These are phyloP conservation scores for Ceratosolen fusciceps DNA, from an alignment of 1,140 invertebrate genomes.

Conservation along the genomic window DNA sequence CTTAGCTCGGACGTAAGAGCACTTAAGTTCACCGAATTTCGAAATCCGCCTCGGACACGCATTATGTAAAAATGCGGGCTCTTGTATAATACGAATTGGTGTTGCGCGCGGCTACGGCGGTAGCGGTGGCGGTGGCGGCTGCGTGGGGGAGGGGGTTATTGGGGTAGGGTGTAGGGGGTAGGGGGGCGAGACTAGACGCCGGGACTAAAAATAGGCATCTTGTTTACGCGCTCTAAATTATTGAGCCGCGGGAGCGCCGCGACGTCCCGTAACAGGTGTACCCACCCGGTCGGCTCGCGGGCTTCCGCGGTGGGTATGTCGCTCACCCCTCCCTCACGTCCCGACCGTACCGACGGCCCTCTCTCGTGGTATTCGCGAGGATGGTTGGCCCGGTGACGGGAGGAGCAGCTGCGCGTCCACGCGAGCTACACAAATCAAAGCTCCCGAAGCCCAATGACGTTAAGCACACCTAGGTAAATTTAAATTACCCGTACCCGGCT, in stretches of 20 bases:
- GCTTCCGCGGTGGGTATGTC: slow-evolving; percentile 12
- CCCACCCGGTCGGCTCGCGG: not conserved
- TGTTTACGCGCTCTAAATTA: slow-evolving; percentile 34
- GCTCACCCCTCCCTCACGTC: no score
- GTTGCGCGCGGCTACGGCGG: not conserved
- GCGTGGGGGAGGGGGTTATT: no score
- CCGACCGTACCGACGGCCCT: slow-evolving; percentile 61
- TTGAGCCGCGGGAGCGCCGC: not conserved
- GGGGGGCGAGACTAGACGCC: no score
- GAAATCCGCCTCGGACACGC: not conserved
- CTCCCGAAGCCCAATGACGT: slow-evolving; percentile 63
- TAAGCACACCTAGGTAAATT: slow-evolving; percentile 70
- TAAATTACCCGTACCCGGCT: slow-evolving; percentile 64
- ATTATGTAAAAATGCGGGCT: slow-evolving; percentile 9
- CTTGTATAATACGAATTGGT: not conserved
- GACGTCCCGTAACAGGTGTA: slow-evolving; percentile 59
- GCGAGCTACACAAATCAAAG: slow-evolving; percentile 67
- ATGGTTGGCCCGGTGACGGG: slow-evolving; percentile 64
- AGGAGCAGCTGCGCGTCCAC: slow-evolving; percentile 62
- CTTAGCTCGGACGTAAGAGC: slow-evolving; percentile 11
- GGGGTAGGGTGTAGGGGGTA: no score
- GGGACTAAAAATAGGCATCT: slow-evolving; percentile 21
- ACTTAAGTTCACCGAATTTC: slow-evolving; percentile 9
- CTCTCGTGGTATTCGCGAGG: slow-evolving; percentile 61
- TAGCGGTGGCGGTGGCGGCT: no score